Conservation (phyloP, 2,888 invertebrate genomes). For the Andrena camellia region DNA sequence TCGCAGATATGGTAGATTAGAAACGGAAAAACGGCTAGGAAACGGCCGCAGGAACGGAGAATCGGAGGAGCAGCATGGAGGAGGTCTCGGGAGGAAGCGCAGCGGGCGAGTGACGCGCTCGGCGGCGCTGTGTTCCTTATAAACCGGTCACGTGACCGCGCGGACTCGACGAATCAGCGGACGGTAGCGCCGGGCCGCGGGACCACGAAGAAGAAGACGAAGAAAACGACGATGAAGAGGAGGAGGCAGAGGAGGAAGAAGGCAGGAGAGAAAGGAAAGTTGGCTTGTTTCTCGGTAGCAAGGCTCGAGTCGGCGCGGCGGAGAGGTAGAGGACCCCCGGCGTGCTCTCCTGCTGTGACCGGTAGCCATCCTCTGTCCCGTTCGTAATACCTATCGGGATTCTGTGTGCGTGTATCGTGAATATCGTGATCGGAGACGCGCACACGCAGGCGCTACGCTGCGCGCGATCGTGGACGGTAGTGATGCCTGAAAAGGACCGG, state of each 20-base stretch:
- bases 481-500: constrained; percentile 50
- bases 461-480: constrained; percentile 38
- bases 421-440: constrained; percentile 39
- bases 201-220: constrained; percentile 20
- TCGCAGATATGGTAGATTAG: no score
- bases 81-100: constrained; percentile 40
- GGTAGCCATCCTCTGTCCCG: constrained; percentile 85
- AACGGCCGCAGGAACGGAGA: background rate
- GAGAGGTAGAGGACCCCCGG: constrained; percentile 81
- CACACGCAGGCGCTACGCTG: constrained; percentile 17
- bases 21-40: background rate
- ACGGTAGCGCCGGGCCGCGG: constrained; percentile 50
- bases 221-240: background rate
- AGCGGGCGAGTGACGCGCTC: constrained; percentile 48
- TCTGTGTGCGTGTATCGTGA: constrained; percentile 49
- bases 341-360: constrained; percentile 85
- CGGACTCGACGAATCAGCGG: constrained; percentile 59
- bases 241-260: background rate
- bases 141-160: constrained; percentile 67
- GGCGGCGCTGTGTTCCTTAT: constrained; percentile 57
- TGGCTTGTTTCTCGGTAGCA: constrained; percentile 79
- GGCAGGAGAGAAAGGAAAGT: constrained; percentile 62
- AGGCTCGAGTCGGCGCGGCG: constrained; percentile 67
- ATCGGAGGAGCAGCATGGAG: background rate
- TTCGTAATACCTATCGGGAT: constrained; percentile 81